Evolutionary conservation across 2,797 vertebrate genomes (phyloP).

Genomic region (Gymnocypris eckloni): DNA sequence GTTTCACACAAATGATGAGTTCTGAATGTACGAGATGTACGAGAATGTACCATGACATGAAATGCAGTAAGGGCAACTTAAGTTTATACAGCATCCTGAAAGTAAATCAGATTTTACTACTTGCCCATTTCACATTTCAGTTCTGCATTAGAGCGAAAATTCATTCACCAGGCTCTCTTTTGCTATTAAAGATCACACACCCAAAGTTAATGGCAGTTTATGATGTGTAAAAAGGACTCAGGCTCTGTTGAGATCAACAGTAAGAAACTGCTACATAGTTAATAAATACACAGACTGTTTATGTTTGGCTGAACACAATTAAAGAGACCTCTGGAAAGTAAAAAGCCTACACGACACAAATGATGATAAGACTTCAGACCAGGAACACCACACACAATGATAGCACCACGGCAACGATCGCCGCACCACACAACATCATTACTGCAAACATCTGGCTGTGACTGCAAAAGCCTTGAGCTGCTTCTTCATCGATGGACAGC

Average conservation of each 20-base stretch:
- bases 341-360: not conserved
- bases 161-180: not conserved
- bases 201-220: not conserved
- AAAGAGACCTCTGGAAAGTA: not conserved
- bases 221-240: not conserved
- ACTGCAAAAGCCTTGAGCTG: slow-evolving; percentile 53
- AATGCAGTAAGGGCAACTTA: not conserved
- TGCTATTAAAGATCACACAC: not conserved
- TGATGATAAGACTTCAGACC: slow-evolving; percentile 51
- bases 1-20: not conserved
- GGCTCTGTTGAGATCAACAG: not conserved
- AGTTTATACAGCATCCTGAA: not conserved
- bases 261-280: not conserved
- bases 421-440: slow-evolving; percentile 63
- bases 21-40: not conserved
- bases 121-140: not conserved
- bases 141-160: not conserved
- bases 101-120: not conserved
- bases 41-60: not conserved
- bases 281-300: not conserved
- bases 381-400: slow-evolving; percentile 72
- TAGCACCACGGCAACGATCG: slow-evolving; percentile 62
- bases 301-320: slow-evolving; percentile 16
- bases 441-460: slow-evolving; percentile 59
- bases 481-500: slow-evolving; percentile 68